phyloP scores from a whole-genome alignment of 2,113 vertebrate species.

The Ranitomeya variabilis region DNA sequence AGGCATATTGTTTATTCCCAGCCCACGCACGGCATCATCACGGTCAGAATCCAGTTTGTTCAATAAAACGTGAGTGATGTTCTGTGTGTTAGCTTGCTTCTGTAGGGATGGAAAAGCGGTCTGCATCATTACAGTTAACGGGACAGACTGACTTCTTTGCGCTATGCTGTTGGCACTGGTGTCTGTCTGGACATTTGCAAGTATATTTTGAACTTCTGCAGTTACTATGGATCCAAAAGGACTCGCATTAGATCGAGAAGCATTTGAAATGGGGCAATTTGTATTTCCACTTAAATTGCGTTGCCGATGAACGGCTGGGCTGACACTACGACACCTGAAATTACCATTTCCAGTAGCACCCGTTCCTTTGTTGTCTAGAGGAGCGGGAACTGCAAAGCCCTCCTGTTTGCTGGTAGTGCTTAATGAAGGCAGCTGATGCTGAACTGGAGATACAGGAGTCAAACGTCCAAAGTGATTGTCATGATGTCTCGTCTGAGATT shows the following conservation, averaged over 20 bases:
- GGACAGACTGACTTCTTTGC: conserved; percentile 96
- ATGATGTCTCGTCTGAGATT: conserved; percentile 84
- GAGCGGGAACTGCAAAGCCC: conserved; percentile 95
- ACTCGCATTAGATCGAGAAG: conserved; percentile 80
- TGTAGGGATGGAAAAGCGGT: conserved; percentile 83
- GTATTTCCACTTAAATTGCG: conserved; percentile 87
- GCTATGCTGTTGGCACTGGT: conserved; percentile 84
- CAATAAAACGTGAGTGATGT: conserved; percentile 88
- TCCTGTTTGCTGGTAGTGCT: conserved; percentile 86
- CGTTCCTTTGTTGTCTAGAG: conserved; percentile 87
- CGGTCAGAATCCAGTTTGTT: conserved; percentile 90
- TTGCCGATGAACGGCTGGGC: conserved; percentile 92
- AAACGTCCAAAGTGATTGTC: conserved; percentile 88
- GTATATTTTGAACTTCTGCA: conserved; percentile 84
- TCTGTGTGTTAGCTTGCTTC: conserved; percentile 81
- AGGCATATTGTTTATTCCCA: conserved; percentile 89
- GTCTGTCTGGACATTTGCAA: conserved; percentile 80
- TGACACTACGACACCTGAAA: conserved; percentile 94
- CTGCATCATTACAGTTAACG: conserved; percentile 98
- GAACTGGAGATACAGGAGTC: conserved; percentile 93
- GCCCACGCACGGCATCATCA: conserved; percentile 83
- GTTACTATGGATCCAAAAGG: conserved; percentile 87
- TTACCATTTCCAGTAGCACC: conserved; percentile 72
- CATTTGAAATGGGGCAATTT: conserved; percentile 74
- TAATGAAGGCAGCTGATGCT: conserved; percentile 83